These are phyloP conservation scores for Acanthiza pusilla DNA, from an alignment of 2,797 vertebrate genomes.

Conservation along the genomic window DNA sequence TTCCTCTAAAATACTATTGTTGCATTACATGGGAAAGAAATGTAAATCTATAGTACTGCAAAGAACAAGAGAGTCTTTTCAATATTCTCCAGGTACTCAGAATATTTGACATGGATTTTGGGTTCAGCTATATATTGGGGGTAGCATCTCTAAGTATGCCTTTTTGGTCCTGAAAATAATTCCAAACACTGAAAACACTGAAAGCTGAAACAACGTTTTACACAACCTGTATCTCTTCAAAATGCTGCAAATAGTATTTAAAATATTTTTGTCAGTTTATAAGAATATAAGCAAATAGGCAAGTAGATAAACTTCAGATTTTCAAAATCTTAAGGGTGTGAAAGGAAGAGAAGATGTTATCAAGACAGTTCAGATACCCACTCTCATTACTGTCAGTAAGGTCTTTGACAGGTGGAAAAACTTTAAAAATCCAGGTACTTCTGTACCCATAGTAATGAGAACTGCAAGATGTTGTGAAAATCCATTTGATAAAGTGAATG, in stretches of 20 bases:
- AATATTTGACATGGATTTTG: background rate
- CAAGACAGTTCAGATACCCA: background rate
- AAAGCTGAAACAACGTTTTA: background rate
- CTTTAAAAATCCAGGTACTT: background rate
- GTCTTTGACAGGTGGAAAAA: background rate
- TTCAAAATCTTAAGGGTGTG: background rate
- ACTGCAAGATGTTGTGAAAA: background rate
- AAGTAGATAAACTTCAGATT: background rate
- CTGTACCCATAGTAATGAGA: background rate
- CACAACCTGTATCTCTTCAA: background rate
- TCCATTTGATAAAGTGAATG: background rate
- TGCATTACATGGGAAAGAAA: background rate
- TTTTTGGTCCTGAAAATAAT: background rate
- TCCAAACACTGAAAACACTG: background rate
- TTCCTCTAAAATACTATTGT: background rate
- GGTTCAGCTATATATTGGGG: background rate
- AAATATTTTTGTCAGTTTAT: background rate
- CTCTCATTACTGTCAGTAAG: background rate
- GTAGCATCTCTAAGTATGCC: background rate
- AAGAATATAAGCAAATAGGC: background rate
- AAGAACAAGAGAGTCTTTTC: background rate
- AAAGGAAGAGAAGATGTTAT: background rate
- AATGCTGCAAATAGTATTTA: background rate
- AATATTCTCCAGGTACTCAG: background rate
- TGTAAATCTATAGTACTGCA: background rate